Evolutionary conservation across 2,888 invertebrate genomes (phyloP), one percentile per base, ranked within the genome.

Genomic region (Piscicola geometra): DNA sequence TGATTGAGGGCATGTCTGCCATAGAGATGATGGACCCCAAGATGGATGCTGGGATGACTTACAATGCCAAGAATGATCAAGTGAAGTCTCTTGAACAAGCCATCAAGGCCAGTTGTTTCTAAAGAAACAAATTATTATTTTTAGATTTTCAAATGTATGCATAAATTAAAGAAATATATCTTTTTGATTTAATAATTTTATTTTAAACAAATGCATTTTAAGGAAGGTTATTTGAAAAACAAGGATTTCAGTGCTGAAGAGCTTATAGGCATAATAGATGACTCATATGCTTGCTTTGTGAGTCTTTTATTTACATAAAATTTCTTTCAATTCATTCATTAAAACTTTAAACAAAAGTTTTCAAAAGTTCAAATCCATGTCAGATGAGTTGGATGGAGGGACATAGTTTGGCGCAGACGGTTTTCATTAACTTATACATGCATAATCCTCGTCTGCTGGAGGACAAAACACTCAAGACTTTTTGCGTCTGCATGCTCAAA

Each of bases 21-120:
- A 98, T 99, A 82, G 98, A 99, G 87, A 95, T 99, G 93, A 98
- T 98, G 98, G 98, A 99, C 85, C 97, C 98, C 0, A 99, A 98
- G 88, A 99, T 99, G 98, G 99, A 99, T 88, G 95, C 96, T 0
- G 98, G 98, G 5, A 96, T 98, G 94, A 88, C 93, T 79, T 95
- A 94, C 84, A 95, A 95, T 84, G 89, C 94, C 82, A 85, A 84
- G 36, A 85, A 85, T 78, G 90, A 92, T 69, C 92, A 92, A 82
- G 91, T 93, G 5, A 89, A 93, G n/a, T 82, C 91, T 76, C 93
- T 96, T 83, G 91, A 92, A 80, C 92, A 93, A 83, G 92, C 94
- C 73, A 90, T 94, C 41, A 89, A 90, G 83, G 93, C 92, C 84
- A 72, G 69, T 32, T n/a, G n/a, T n/a, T n/a, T n/a, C 47, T 12